Evolutionary conservation across 2,797 vertebrate species (phyloP).

Genomic region (Xenentodon cancila): DNA sequence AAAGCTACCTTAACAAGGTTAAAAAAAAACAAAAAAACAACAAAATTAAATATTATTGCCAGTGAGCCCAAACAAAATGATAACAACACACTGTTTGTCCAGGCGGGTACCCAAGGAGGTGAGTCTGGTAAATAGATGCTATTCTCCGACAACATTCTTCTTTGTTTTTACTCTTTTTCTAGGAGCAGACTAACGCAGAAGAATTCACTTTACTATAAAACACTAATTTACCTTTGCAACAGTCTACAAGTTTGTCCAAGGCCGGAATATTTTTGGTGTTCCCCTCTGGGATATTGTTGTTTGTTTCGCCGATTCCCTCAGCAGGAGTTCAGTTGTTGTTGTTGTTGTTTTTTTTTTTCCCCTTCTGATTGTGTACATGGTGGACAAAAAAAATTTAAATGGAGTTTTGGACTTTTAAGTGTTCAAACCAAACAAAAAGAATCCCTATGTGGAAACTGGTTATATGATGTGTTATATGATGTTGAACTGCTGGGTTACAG

Average conservation of each 20-base stretch:
- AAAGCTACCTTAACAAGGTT: not conserved
- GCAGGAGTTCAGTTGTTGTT: too few relatives aligned
- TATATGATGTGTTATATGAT: constrained; percentile 5
- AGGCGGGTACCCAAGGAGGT: not conserved
- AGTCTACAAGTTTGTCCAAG: constrained; percentile 24
- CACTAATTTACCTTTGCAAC: constrained; percentile 10
- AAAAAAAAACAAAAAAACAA: not conserved
- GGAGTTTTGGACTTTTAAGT: too few relatives aligned
- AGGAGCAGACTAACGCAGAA: not conserved
- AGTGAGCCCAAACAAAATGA: not conserved
- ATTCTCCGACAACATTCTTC: not conserved
- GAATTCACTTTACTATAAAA: not conserved
- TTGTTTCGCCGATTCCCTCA: too few relatives aligned
- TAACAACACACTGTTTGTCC: not conserved
- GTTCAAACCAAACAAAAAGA: not conserved
- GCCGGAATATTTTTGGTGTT: constrained; percentile 5
- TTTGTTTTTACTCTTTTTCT: too few relatives aligned
- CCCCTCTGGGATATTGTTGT: too few relatives aligned
- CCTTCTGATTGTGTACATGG: too few relatives aligned
- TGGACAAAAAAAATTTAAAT: too few relatives aligned
- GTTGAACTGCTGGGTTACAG: too few relatives aligned
- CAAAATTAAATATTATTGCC: not conserved
- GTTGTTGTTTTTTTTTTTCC: too few relatives aligned
- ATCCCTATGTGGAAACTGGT: not conserved
- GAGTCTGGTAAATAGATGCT: not conserved